Base-by-base conservation (phyloP, 1,140 invertebrate species). In the Lordiphosa stackelbergi region DNA sequence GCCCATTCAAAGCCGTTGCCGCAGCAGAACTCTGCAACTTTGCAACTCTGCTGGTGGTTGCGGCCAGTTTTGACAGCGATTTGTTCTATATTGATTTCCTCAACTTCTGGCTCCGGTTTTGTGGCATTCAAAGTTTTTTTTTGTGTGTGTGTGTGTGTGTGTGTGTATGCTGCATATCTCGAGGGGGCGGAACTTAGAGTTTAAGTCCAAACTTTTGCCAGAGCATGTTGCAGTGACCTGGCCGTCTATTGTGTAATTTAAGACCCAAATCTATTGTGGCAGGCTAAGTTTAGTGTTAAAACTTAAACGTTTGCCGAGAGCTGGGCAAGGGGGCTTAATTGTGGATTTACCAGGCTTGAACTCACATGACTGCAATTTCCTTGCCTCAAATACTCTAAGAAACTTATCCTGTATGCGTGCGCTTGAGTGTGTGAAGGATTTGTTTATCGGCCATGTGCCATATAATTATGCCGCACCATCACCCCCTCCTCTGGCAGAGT, bases 71-170 rank as follows among this genome's bases (percentile, higher is more conserved):
- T 66, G 62, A 66, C 61, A 59, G 69, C 65, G 54, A 31, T 53
- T 68, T 73, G 75, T 73, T 66, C 55, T 63, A 64, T 83, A 81
- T 81, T 81, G 75, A 81, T 81, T 81, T 45, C 69, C 69, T 73
- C 62, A 78, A 77, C 65, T 78, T 79, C 36, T 58, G 64, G 53
- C 36, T 59, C 53, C 62, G 55, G 69, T 73, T 66, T 72, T 79
- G 73, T 34, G 73, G 73, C 65, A 43, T 53, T 45, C 53, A 61
- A 77, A 78, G 59, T 79, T 73, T 5, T 28, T 40, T 1, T 2
- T 1, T 19, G 19, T 19, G 19, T 19, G 19, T 19, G 19, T 19
- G 19, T 19, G 2, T 19, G 19, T 19, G 37, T 40, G 37, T 38
- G n/a, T 12, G 37, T 38, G 37, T 38, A 12, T 12, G 37, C n/a